Evolutionary conservation across 1,140 invertebrate genomes (phyloP).

Genomic region (Saccostrea glomerata): DNA sequence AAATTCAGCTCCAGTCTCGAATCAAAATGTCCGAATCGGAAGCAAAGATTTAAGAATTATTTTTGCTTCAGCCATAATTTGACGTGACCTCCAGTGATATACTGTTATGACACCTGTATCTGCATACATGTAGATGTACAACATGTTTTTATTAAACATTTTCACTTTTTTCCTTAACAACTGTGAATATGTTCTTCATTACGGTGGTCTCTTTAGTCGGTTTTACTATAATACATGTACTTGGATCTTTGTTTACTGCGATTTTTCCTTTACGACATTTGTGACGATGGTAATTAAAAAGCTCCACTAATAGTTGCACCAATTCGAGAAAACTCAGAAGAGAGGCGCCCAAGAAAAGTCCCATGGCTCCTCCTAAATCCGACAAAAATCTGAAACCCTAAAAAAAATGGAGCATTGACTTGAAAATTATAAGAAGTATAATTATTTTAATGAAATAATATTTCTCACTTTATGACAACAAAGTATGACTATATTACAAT

Average conservation of each 20-base stretch:
- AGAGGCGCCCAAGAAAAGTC: conserved; percentile 42
- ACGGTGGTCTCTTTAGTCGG: neutral
- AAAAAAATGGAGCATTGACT: neutral
- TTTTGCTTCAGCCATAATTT: no score
- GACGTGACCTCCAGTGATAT: no score
- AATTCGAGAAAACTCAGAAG: conserved; percentile 45
- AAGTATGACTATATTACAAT: no score
- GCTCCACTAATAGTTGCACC: conserved; percentile 16
- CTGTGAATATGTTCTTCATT: neutral
- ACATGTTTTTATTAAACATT: no score
- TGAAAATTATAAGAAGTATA: no score
- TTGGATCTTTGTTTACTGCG: neutral
- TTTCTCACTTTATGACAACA: no score
- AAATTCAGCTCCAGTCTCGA: no score
- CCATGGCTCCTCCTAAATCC: conserved; percentile 42
- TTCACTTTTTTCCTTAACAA: neutral
- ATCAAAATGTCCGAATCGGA: no score
- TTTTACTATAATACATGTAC: neutral
- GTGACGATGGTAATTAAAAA: conserved; percentile 9
- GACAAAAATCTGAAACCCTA: conserved; percentile 43
- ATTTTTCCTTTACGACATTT: neutral
- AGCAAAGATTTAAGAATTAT: no score
- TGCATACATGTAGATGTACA: no score
- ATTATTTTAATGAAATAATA: no score
- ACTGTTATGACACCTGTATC: no score